Evolutionary conservation across 2,113 vertebrate species (phyloP), one percentile per base, ranked within the genome.

Genomic region (Felis catus): DNA sequence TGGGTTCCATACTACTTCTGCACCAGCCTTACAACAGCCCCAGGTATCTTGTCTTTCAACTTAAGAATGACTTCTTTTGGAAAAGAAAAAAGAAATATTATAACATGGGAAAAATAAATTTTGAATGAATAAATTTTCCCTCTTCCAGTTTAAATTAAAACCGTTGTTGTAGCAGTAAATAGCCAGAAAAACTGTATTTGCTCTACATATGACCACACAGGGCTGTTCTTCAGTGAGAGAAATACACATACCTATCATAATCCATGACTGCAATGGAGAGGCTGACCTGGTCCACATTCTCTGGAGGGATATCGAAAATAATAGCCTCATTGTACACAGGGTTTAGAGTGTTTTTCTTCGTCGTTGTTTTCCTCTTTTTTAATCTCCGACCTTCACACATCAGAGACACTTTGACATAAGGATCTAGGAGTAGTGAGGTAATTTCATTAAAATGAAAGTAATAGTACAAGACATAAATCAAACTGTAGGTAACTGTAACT

Each of bases 281-380:
- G 98, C 99, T 99, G 99, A 99, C 99, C 98, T 99, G 99, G 96
- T 99, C 99, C 98, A 99, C 99, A 0, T 99, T 99, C 98, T 99
- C 99, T 0, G 99, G 99, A 29, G 99, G 99, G 84, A 99, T 99
- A 91, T 99, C 99, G 15, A 99, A 99, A 98, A 99, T 99, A 96
- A 99, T 99, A 95, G 99, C 99, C 99, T 99, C 99, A 0, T 99
- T 99, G 98, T 99, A 99, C 91, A 99, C 68, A 0, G 99, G 99
- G 87, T 99, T 99, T 2, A 99, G 99, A 0, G 99, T 99, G 98
- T 99, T 99, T 97, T 99, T 99, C 99, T 99, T 99, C 0, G 99
- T 99, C 14, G 99, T 99, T 0, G 99, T 99, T 98, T 99, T 99
- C 41, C 99, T 97, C 97, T 99, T 99, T 97, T 99, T 99, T 53